Conservation (phyloP, 2,797 vertebrate species). For the Muscicapa striata region DNA sequence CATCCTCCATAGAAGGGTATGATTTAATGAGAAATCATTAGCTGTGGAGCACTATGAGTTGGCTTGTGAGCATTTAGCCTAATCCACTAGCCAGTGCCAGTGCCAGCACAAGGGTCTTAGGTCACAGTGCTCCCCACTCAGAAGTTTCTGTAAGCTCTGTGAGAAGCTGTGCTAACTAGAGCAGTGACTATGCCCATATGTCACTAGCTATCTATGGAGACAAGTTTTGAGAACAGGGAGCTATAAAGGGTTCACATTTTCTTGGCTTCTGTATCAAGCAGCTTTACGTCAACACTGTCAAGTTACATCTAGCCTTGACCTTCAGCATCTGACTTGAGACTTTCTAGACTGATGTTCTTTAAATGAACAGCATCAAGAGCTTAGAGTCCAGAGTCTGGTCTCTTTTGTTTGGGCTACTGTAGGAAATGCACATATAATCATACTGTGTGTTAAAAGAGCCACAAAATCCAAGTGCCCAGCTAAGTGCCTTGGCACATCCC, state of each 20-base stretch:
- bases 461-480: not conserved
- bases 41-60: not conserved
- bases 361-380: not conserved
- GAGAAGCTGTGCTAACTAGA: not conserved
- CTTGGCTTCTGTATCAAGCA: conserved; percentile 13
- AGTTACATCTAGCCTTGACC: conserved; percentile 49
- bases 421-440: not conserved
- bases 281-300: conserved; percentile 42
- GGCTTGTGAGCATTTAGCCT: not conserved
- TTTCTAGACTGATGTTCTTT: not conserved
- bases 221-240: not conserved
- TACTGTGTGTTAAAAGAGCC: not conserved
- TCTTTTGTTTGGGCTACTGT: not conserved
- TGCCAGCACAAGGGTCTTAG: not conserved
- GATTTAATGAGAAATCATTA: not conserved
- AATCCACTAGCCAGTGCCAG: not conserved
- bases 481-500: not conserved
- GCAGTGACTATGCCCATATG: not conserved
- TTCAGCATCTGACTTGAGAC: not conserved
- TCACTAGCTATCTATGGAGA: conserved; percentile 4
- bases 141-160: not conserved
- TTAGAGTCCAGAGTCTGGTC: not conserved
- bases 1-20: not conserved
- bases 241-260: conserved; percentile 43
- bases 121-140: not conserved